Conservation (phyloP, 1,140 invertebrate species). For the Dendrolimus punctatus region DNA sequence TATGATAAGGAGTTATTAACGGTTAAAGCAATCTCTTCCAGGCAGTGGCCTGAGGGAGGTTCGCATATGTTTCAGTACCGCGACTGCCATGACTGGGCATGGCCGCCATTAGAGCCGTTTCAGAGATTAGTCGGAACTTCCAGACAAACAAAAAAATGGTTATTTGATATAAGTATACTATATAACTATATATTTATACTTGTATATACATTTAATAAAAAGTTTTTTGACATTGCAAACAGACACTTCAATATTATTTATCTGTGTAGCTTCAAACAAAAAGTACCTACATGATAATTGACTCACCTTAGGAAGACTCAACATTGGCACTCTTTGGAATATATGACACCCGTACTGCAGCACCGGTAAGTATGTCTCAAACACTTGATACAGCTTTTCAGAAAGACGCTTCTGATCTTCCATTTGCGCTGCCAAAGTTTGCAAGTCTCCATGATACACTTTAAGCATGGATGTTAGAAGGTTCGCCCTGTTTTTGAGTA, state of each 20-base stretch:
- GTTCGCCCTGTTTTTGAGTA: slow-evolving; percentile 81
- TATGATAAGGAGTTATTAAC: no score
- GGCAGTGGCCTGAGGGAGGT: no score
- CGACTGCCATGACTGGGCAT: no score
- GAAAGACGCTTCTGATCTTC: slow-evolving; percentile 77
- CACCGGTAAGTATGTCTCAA: slow-evolving; percentile 88
- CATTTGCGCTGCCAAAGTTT: slow-evolving; percentile 75
- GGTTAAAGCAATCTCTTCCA: no score
- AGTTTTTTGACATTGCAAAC: no score
- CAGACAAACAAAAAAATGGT: no score
- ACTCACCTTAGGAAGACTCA: slow-evolving; percentile 83
- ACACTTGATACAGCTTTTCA: slow-evolving; percentile 86
- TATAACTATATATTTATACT: no score
- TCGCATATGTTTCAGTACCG: no score
- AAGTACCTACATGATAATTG: slow-evolving; percentile 1
- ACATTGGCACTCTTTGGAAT: slow-evolving; percentile 83
- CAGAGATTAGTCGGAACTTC: no score
- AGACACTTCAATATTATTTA: not conserved
- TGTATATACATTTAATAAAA: no score
- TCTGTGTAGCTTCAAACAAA: not conserved
- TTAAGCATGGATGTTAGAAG: slow-evolving; percentile 80
- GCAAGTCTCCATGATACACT: slow-evolving; percentile 86
- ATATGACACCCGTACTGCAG: slow-evolving; percentile 83
- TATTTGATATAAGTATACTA: no score
- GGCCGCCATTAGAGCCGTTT: no score